Evolutionary conservation across 2,888 invertebrate genomes (phyloP), one percentile per base, ranked within the genome.

Genomic region (Altica lythri): DNA sequence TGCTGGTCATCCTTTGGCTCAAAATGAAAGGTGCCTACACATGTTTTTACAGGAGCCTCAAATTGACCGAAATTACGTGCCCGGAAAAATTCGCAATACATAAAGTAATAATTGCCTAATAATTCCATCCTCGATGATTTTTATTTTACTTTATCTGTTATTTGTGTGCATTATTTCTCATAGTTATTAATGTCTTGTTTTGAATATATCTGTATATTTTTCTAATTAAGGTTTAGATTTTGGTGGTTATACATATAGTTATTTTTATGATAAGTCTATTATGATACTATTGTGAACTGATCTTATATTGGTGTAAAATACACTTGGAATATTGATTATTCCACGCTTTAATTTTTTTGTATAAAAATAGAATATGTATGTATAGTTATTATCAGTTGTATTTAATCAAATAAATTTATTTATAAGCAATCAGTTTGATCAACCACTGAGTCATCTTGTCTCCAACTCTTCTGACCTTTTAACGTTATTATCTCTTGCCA

Each of bases 31-130:
- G 73, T 99, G 98, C 80, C 86, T 99, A 72, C 99, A 99, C 79
- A 98, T 99, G 93, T 99, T 99, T 82, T 85, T 99, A 61, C 97
- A 98, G 78, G 98, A 98, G 72, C 90, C 90, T 43, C 87, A 89
- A 72, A 98, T 99, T 77, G 98, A 99, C 80, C 96, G 95, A 83
- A 98, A 95, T 81, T 99, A 99, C 79, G 95, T 98, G 65, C 99
- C 99, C 68, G 99, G 99, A 70, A 98, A 99, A 82, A 98, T 99
- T 78, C 85, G 96, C 75, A 95, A 93, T 82, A 92, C 93, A 83
- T 92, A 92, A 86, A 68, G 40, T 49, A 55, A 53, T 46, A 48
- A 45, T 52, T 32, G 30, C 37, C 13, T 53, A 54, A 48, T 55
- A 57, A 55, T 65, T 62, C 60, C 62, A 64, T 68, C 63, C 62